Evolutionary conservation across 2,113 vertebrate species (phyloP).

Genomic region (Anolis carolinensis): DNA sequence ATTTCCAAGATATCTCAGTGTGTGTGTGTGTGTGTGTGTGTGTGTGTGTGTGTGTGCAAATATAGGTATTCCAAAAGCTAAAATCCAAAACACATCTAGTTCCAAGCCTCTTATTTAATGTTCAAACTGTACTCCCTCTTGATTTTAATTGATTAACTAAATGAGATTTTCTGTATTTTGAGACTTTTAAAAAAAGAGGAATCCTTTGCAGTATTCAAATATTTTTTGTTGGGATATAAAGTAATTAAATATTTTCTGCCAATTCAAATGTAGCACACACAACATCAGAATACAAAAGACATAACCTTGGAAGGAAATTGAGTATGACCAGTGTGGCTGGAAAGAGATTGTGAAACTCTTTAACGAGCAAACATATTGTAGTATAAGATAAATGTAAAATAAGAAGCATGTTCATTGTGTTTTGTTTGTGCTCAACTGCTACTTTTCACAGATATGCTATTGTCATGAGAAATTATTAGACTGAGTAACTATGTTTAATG

Average conservation of each 20-base stretch:
- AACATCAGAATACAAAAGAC: background rate
- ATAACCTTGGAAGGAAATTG: slow-evolving; percentile 12
- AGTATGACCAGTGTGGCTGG: background rate
- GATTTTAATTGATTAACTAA: background rate
- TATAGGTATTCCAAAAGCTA: too few relatives aligned
- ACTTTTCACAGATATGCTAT: slow-evolving; percentile 27
- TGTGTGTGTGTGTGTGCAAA: too few relatives aligned
- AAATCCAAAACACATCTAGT: too few relatives aligned
- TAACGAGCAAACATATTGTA: slow-evolving; percentile 15
- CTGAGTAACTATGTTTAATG: slow-evolving; percentile 10
- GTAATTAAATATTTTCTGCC: background rate
- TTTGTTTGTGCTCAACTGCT: slow-evolving; percentile 6
- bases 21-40: too few relatives aligned
- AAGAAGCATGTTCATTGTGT: slow-evolving; percentile 7
- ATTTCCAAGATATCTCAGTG: too few relatives aligned
- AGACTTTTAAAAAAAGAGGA: background rate
- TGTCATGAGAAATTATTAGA: slow-evolving; percentile 37
- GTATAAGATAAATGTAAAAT: slow-evolving; percentile 4
- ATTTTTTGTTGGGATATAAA: background rate
- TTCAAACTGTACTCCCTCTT: too few relatives aligned
- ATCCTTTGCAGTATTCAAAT: background rate
- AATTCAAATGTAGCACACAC: background rate
- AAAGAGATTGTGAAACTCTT: background rate
- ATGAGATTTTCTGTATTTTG: background rate
- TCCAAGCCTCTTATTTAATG: too few relatives aligned